Conservation (phyloP, 2,113 vertebrate species). For the Serilophus lunatus region DNA sequence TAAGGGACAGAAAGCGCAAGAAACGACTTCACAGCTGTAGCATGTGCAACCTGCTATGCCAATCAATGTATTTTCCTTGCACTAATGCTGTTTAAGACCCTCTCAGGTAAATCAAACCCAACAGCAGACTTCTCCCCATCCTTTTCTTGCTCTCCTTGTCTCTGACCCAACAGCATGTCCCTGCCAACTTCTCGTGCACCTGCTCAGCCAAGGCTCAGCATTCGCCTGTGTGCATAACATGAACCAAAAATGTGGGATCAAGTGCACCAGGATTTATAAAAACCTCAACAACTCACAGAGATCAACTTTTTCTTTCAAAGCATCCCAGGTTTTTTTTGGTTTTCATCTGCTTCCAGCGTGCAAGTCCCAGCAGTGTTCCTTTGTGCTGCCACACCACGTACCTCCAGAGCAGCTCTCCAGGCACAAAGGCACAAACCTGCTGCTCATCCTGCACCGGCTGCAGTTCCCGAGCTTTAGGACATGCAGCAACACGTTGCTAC, state of each 20-base stretch:
- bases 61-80: not conserved
- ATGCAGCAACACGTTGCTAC: not conserved
- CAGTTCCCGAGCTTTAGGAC: accelerated
- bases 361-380: not conserved
- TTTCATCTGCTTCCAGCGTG: not conserved
- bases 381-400: not conserved
- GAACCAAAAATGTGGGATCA: not conserved
- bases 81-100: not conserved
- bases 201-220: not conserved
- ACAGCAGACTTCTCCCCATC: not conserved
- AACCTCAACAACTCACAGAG: not conserved
- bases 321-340: not conserved
- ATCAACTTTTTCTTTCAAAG: not conserved
- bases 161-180: not conserved
- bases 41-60: accelerated
- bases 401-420: not conserved
- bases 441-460: not conserved
- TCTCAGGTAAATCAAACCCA: not conserved
- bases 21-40: not conserved
- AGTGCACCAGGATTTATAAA: not conserved
- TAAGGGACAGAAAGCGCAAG: accelerated
- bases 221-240: not conserved
- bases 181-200: not conserved
- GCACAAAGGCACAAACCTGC: not conserved
- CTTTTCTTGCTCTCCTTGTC: not conserved